phyloP scores from a whole-genome alignment of 92 coral and sea anemone species.

The Phymanthus crucifer region DNA sequence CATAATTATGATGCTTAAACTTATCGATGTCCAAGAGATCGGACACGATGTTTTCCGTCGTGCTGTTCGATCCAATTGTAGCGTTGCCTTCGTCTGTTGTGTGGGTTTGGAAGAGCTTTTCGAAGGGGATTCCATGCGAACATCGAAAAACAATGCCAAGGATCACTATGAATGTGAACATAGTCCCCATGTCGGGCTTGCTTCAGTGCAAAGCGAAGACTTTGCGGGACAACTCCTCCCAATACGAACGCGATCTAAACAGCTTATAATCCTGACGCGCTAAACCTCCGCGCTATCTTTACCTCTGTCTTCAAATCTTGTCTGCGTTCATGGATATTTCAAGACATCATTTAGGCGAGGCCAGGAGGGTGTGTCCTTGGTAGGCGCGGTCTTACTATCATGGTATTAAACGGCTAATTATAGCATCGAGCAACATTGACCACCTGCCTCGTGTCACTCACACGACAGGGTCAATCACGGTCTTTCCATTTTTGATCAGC shows the following conservation, averaged over 20 bases:
- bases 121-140: background rate
- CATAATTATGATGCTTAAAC: conserved; percentile 84
- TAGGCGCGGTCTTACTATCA: background rate
- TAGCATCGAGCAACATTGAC: background rate
- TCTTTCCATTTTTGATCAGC: background rate
- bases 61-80: background rate
- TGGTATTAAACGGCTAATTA: background rate
- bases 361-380: conserved; percentile 15
- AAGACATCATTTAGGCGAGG: conserved; percentile 5
- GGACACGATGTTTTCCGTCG: conserved; percentile 4
- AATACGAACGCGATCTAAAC: background rate
- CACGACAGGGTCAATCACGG: background rate
- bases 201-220: background rate
- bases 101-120: background rate
- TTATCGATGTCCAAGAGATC: conserved; percentile 69
- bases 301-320: background rate
- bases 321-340: conserved; percentile 33
- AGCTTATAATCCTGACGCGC: conserved; percentile 12
- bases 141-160: background rate
- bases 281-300: background rate
- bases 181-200: background rate
- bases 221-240: background rate
- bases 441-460: background rate
- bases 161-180: background rate
- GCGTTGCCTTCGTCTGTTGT: background rate